Conservation (phyloP, 2,113 vertebrate genomes). For the Bothrops jararaca region DNA sequence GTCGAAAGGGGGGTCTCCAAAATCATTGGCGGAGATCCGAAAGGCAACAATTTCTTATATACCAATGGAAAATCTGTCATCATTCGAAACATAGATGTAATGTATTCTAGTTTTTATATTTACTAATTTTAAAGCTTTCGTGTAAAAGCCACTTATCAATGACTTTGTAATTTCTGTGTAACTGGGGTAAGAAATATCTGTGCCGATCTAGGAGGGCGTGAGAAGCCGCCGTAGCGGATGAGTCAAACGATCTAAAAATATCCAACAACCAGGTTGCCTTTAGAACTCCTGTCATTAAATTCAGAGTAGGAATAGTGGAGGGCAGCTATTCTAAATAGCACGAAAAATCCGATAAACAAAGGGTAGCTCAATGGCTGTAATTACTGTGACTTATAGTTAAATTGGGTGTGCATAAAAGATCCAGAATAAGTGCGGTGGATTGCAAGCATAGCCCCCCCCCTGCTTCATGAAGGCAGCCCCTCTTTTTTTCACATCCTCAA, state of each 20-base stretch:
- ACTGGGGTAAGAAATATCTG: not conserved
- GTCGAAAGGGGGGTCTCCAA: constrained; percentile 93
- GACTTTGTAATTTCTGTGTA: constrained; percentile 5
- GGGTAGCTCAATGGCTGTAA: not conserved
- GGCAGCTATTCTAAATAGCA: not conserved
- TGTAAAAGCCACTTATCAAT: not conserved
- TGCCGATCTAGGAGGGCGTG: not conserved
- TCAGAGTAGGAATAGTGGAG: not conserved
- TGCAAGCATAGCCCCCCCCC: not conserved
- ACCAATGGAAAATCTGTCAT: constrained; percentile 96
- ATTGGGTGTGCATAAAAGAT: not conserved
- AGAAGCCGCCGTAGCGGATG: not conserved
- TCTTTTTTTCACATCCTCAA: not conserved
- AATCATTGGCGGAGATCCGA: constrained; percentile 92
- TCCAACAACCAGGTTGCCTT: not conserved
- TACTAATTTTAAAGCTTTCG: not conserved
- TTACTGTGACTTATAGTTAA: not conserved
- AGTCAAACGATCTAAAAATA: constrained; percentile 33
- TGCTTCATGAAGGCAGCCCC: not conserved
- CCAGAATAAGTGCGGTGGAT: not conserved
- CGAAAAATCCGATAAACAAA: no score
- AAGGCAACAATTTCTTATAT: constrained; percentile 92
- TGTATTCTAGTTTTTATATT: not conserved
- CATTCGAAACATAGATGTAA: constrained; percentile 93
- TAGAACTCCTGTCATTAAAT: not conserved